These are phyloP conservation scores for Zele albiditarsus DNA, from an alignment of 2,888 invertebrate genomes.

Conservation along the genomic window DNA sequence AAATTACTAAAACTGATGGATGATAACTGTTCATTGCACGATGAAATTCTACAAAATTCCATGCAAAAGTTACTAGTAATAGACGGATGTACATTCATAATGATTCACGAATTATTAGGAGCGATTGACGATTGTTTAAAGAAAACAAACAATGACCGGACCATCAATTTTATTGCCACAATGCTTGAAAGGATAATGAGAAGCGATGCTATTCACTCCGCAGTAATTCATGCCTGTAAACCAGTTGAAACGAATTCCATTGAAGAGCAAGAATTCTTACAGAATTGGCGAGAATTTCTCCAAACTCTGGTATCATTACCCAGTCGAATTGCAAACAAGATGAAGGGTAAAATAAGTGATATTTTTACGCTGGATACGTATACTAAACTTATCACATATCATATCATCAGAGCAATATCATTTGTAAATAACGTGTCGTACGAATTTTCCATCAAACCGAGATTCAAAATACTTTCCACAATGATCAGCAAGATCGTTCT, in stretches of 20 bases:
- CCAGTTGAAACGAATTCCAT: constrained; percentile 51
- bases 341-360: constrained; percentile 75
- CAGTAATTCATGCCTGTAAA: constrained; percentile 72
- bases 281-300: constrained; percentile 75
- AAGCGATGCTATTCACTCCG: constrained; percentile 77
- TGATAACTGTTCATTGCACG: constrained; percentile 22
- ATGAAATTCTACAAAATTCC: constrained; percentile 70
- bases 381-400: constrained; percentile 77
- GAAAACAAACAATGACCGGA: constrained; percentile 63
- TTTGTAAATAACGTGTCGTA: constrained; percentile 75
- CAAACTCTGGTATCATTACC: constrained; percentile 81
- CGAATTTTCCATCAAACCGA: constrained; percentile 65
- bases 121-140: constrained; percentile 74
- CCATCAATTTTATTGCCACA: constrained; percentile 69
- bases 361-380: constrained; percentile 77
- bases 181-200: constrained; percentile 75
- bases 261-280: constrained; percentile 57
- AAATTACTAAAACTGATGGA: constrained; percentile 74
- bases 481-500: constrained; percentile 79
- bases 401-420: constrained; percentile 77
- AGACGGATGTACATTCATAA: constrained; percentile 72
- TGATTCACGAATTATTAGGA: constrained; percentile 73
- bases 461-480: constrained; percentile 74
- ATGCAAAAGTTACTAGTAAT: constrained; percentile 74
- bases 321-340: constrained; percentile 80